Evolutionary conservation across 2,888 invertebrate genomes (phyloP).

Genomic region (Fabriciana adippe): DNA sequence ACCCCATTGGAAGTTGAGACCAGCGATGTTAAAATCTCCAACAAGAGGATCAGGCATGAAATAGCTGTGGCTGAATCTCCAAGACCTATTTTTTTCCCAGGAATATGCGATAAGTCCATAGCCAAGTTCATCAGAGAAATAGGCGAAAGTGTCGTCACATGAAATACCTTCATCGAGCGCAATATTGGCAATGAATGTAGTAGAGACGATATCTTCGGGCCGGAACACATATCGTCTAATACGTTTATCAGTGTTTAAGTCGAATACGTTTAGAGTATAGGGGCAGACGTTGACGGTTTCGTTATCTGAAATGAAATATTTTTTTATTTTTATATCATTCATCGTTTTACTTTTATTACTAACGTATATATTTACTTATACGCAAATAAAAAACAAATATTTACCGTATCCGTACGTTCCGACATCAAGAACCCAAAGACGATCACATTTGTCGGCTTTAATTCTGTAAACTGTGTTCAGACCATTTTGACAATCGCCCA

Average conservation of each 20-base stretch:
- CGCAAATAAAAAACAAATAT: conserved; percentile 27
- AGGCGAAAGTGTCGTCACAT: conserved; percentile 90
- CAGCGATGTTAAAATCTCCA: conserved; percentile 90
- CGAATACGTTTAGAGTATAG: conserved; percentile 89
- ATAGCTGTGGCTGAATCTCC: conserved; percentile 90
- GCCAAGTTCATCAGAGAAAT: conserved; percentile 91
- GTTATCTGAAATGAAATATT: conserved; percentile 61
- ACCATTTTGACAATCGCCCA: conserved; percentile 88
- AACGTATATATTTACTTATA: too few relatives aligned
- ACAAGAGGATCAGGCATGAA: conserved; percentile 91
- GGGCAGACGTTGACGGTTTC: conserved; percentile 89
- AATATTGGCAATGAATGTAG: conserved; percentile 93
- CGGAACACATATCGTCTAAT: conserved; percentile 87
- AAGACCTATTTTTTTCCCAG: conserved; percentile 88
- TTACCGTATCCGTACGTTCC: conserved; percentile 90
- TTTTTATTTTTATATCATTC: neutral
- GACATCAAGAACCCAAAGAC: conserved; percentile 92
- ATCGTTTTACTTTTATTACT: too few relatives aligned
- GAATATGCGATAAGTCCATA: conserved; percentile 92
- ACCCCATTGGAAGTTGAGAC: conserved; percentile 92
- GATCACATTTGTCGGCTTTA: conserved; percentile 89
- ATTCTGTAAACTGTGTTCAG: conserved; percentile 90
- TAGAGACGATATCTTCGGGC: conserved; percentile 87
- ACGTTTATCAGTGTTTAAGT: conserved; percentile 87
- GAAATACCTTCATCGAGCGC: conserved; percentile 89